Conservation (phyloP, 1,140 invertebrate species). For the Brachionus sp. region DNA sequence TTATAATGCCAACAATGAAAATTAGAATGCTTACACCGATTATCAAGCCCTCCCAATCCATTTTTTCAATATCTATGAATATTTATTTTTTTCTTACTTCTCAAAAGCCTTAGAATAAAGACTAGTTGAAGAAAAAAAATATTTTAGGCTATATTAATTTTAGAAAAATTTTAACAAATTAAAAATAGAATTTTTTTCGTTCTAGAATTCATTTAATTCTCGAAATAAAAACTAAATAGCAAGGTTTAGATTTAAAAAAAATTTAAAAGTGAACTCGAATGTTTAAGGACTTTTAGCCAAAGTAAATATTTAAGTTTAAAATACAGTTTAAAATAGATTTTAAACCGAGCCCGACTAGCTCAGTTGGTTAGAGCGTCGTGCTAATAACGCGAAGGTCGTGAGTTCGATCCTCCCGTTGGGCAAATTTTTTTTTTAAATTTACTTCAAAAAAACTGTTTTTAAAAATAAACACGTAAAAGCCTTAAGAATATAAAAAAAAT, state of each 20-base stretch:
- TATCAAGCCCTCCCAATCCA: conserved; percentile 15
- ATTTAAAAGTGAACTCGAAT: neutral
- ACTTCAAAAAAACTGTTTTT: too few species aligned
- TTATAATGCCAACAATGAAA: neutral
- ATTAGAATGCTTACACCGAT: neutral
- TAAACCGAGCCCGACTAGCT: neutral
- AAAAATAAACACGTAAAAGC: too few species aligned
- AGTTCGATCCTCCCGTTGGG: conserved; percentile 1
- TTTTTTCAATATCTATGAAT: neutral
- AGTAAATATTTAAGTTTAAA: neutral
- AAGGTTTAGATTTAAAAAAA: neutral
- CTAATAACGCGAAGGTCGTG: conserved; percentile 3
- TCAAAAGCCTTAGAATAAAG: neutral
- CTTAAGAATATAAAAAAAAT: too few species aligned
- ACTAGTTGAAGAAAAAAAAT: neutral
- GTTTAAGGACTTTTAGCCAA: neutral
- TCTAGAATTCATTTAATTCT: neutral
- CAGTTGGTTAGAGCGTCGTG: conserved; percentile 2
- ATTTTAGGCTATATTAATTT: neutral
- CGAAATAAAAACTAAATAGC: neutral
- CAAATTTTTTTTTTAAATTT: neutral
- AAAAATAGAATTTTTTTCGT: neutral
- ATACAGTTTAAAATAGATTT: too few species aligned
- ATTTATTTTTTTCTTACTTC: neutral
- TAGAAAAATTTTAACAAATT: neutral